These are phyloP conservation scores for Haplotaxodon microlepis DNA, from an alignment of 2,113 vertebrate species.

Conservation along the genomic window DNA sequence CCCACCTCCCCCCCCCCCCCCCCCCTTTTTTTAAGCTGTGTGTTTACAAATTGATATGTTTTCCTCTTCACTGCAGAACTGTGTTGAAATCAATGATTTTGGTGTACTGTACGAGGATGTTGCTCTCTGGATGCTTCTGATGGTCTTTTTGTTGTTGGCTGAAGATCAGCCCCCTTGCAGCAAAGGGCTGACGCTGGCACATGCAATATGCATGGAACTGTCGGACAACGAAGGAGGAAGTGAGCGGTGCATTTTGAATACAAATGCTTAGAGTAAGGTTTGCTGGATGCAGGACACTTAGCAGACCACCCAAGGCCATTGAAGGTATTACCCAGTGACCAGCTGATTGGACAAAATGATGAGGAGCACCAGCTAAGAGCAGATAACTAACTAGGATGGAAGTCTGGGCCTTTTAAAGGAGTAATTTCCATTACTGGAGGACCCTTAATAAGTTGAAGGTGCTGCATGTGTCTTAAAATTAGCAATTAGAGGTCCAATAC, in stretches of 20 bases:
- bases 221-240: slow-evolving; percentile 10
- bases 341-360: neutral
- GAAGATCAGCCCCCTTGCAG: neutral
- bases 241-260: slow-evolving; percentile 36
- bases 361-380: neutral
- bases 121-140: neutral
- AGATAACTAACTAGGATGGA: neutral
- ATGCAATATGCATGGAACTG: slow-evolving; percentile 60
- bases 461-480: neutral
- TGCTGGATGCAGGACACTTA: neutral
- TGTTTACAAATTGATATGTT: slow-evolving; percentile 6
- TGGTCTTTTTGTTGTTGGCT: slow-evolving; percentile 24
- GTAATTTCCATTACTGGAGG: neutral
- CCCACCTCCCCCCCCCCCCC: too few relatives aligned
- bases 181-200: neutral
- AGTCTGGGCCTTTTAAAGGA: neutral
- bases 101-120: neutral
- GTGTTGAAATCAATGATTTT: slow-evolving; percentile 1
- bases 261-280: slow-evolving; percentile 20
- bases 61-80: neutral
- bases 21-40: neutral
- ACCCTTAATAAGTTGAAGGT: neutral
- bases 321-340: neutral
- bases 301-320: neutral
- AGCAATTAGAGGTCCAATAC: neutral